phyloP scores from a whole-genome alignment of 2,113 vertebrate species.

The Alectura lathami region DNA sequence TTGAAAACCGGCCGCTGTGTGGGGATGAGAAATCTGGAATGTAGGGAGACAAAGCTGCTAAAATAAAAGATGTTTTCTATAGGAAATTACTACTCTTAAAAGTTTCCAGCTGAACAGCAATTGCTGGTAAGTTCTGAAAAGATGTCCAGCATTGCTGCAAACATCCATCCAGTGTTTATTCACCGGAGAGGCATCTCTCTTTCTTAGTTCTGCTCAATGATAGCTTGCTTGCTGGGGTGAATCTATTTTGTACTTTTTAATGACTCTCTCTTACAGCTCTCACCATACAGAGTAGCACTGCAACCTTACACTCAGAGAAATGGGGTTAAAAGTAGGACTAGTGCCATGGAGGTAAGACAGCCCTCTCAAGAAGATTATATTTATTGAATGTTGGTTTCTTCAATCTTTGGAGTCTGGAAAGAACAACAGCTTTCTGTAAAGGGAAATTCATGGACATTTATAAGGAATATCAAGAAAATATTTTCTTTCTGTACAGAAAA shows the following conservation, averaged over 20 bases:
- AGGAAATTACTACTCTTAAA: neutral
- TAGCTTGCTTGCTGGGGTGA: neutral
- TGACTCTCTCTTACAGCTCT: neutral
- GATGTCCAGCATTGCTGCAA: neutral
- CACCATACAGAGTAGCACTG: neutral
- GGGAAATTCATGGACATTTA: neutral
- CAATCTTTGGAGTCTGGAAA: neutral
- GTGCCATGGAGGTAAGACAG: neutral
- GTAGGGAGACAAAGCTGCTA: neutral
- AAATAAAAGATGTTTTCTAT: neutral
- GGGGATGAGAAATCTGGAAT: neutral
- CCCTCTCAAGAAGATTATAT: neutral
- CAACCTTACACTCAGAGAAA: neutral
- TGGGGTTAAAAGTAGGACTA: neutral
- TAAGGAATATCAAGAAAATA: neutral
- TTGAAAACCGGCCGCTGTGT: neutral
- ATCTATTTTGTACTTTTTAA: neutral
- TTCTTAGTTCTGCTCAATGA: neutral
- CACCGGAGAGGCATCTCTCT: neutral
- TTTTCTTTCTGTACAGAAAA: neutral
- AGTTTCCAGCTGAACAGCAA: neutral
- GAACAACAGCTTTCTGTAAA: neutral
- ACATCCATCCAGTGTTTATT: neutral
- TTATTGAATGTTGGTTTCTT: neutral
- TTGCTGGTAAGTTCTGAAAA: neutral